phyloP scores from a whole-genome alignment of 2,113 vertebrate species.

The Trichechus manatus region DNA sequence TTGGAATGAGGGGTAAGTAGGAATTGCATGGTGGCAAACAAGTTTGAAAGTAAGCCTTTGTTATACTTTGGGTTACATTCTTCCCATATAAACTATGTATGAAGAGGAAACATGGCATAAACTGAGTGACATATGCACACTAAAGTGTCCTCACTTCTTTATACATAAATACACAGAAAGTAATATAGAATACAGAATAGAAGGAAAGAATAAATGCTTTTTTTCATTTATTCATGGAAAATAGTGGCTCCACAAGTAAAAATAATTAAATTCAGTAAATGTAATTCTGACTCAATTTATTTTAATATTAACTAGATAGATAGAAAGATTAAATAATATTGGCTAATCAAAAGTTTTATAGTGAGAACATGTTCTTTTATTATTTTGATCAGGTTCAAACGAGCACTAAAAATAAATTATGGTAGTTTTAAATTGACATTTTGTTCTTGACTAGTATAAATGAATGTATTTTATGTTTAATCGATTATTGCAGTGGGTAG shows the following conservation, averaged over 20 bases:
- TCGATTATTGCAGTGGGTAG: neutral
- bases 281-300: neutral
- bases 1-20: neutral
- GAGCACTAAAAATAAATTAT: neutral
- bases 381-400: slow-evolving; percentile 32
- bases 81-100: neutral
- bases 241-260: neutral
- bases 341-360: neutral
- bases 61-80: neutral
- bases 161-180: neutral
- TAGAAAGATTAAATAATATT: neutral
- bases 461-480: neutral
- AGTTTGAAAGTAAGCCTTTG: neutral
- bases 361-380: neutral
- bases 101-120: neutral
- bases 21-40: no score
- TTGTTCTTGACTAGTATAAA: neutral
- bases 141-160: neutral
- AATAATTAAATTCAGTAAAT: neutral
- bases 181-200: neutral
- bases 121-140: neutral
- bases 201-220: neutral
- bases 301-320: neutral
- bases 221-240: neutral
- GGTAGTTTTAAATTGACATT: neutral